phyloP scores from a whole-genome alignment of 2,113 vertebrate species.

The Mormyrus iriodes region DNA sequence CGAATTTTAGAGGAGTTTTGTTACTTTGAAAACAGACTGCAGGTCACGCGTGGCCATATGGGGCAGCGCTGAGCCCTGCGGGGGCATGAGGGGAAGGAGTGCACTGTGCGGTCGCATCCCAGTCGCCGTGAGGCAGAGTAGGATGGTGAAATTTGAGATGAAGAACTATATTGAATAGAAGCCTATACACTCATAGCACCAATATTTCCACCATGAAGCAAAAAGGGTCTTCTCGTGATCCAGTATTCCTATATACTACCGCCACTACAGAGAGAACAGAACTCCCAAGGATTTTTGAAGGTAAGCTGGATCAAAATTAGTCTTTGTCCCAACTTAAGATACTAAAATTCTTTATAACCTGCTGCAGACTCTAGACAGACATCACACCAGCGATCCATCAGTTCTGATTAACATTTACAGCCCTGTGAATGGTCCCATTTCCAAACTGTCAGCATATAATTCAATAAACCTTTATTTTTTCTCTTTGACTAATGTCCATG shows the following conservation, averaged over 20 bases:
- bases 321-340: neutral
- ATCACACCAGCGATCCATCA: neutral
- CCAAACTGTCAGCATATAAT: neutral
- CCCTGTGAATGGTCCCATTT: neutral
- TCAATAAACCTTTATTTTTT: neutral
- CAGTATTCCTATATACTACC: neutral
- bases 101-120: neutral
- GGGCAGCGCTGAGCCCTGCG: neutral
- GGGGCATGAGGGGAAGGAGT: neutral
- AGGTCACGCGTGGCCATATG: neutral
- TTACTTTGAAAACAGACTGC: neutral
- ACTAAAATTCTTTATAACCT: neutral
- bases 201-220: neutral
- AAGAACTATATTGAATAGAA: neutral
- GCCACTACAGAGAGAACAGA: neutral
- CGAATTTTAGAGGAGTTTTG: neutral
- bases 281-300: neutral
- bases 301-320: neutral
- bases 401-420: constrained; percentile 1
- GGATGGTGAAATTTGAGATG: neutral
- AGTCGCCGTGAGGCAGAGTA: neutral
- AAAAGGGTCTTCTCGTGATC: neutral
- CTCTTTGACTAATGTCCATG: neutral
- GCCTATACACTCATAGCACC: neutral
- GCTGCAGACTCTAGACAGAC: neutral